Evolutionary conservation across 37 sponge, comb jelly and placozoan species (phyloP).

Genomic region (Geodia barretti): DNA sequence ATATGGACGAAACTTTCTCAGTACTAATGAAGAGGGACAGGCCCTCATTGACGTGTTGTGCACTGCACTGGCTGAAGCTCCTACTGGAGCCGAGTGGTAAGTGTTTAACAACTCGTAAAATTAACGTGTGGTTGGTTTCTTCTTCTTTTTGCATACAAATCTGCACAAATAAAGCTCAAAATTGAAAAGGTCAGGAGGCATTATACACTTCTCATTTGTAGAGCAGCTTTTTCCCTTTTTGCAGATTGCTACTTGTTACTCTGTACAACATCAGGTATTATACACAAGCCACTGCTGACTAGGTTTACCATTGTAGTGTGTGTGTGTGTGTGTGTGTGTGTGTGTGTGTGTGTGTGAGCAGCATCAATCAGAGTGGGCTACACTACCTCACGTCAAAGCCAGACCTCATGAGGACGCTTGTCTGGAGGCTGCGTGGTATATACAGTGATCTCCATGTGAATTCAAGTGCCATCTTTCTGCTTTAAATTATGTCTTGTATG

Average conservation of each 20-base stretch:
- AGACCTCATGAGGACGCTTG: slow-evolving; percentile 38
- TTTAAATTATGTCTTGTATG: neutral
- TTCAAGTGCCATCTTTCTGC: neutral
- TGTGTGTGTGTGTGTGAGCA: too few species aligned
- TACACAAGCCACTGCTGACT: neutral
- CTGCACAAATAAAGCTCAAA: slow-evolving; percentile 31
- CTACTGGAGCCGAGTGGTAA: slow-evolving; percentile 42
- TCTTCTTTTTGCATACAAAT: slow-evolving; percentile 5
- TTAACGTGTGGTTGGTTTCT: neutral
- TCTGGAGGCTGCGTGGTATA: slow-evolving; percentile 69
- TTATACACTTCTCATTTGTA: neutral
- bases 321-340: too few species aligned
- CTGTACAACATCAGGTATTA: slow-evolving; percentile 86
- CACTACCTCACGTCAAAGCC: slow-evolving; percentile 42
- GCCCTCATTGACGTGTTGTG: slow-evolving; percentile 60
- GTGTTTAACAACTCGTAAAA: neutral
- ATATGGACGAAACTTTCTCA: slow-evolving; percentile 72
- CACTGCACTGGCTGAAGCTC: slow-evolving; percentile 43
- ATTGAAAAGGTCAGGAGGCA: slow-evolving; percentile 40
- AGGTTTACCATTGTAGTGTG: too few species aligned
- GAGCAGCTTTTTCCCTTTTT: neutral
- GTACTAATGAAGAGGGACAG: slow-evolving; percentile 48
- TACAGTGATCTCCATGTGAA: neutral
- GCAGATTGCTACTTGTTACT: slow-evolving; percentile 66
- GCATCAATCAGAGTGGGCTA: slow-evolving; percentile 76